Percentiles rank a stretch among this genome's conserved stretches.
phyloP scores from a whole-genome alignment of 2,113 vertebrate genomes.

The Notiomystis cincta region DNA sequence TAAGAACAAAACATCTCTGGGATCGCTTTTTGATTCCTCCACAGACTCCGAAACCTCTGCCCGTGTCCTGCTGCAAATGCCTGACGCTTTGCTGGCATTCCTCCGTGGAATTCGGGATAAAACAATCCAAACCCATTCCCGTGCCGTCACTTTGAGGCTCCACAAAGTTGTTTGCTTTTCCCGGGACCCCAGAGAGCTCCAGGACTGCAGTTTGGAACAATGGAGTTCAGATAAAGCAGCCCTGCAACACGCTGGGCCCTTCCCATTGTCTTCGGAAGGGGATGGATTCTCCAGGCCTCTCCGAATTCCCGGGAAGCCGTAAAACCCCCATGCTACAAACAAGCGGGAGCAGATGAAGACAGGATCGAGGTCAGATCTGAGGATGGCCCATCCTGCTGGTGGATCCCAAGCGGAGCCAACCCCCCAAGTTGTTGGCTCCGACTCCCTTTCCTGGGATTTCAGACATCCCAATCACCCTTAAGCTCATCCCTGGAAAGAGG shows the following conservation, averaged over 20 bases:
- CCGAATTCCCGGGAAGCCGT: background rate
- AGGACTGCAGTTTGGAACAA: background rate
- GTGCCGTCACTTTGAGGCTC: background rate
- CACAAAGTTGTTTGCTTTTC: background rate
- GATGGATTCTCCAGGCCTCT: background rate
- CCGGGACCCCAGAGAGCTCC: background rate
- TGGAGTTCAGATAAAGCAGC: background rate
- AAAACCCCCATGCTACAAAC: background rate
- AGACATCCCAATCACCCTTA: background rate
- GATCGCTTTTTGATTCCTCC: background rate
- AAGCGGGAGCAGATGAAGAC: background rate
- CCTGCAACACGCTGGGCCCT: background rate
- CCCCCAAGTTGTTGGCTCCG: background rate
- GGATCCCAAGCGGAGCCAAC: background rate
- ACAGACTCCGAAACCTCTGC: background rate
- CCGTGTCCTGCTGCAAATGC: background rate
- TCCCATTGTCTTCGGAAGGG: background rate
- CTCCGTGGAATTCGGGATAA: rapidly evolving
- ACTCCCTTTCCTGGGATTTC: background rate
- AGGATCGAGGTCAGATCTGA: background rate
- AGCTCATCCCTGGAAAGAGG: background rate
- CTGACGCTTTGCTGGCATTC: background rate
- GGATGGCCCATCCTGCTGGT: background rate
- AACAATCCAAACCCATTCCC: background rate
- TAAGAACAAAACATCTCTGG: background rate